Evolutionary conservation across 2,797 vertebrate genomes (phyloP).

Genomic region (Myotis planiceps): DNA sequence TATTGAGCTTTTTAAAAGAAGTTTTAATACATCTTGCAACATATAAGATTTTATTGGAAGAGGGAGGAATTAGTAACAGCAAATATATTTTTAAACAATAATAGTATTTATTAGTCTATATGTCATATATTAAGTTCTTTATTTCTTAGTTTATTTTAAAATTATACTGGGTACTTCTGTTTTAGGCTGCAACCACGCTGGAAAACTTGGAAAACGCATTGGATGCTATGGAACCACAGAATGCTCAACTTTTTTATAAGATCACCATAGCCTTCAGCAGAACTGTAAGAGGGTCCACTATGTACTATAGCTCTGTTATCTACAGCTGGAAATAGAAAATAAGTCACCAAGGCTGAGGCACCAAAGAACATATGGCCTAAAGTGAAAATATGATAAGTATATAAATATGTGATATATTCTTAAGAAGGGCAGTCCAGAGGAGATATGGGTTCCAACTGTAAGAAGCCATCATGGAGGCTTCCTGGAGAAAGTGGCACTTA

Average conservation of each 20-base stretch:
- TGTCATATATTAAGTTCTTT: background rate
- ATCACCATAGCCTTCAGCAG: constrained; percentile 96
- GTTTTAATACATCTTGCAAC: background rate
- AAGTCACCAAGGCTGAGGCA: background rate
- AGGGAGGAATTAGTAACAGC: constrained; percentile 1
- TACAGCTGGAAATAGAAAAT: background rate
- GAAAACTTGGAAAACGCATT: constrained; percentile 91
- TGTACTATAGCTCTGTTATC: background rate
- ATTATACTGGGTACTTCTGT: constrained; percentile 52
- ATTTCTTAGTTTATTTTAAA: constrained; percentile 5
- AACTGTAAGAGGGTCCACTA: constrained; percentile 88
- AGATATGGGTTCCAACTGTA: background rate
- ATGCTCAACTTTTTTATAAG: constrained; percentile 92
- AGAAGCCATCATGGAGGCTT: background rate
- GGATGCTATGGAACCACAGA: constrained; percentile 92
- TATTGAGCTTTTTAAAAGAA: background rate
- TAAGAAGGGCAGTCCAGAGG: background rate
- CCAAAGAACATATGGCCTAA: background rate
- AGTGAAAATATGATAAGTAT: background rate
- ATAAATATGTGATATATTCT: background rate
- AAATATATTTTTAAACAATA: background rate
- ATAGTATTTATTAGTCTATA: background rate
- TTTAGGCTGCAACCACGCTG: constrained; percentile 92
- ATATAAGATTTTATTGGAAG: background rate
- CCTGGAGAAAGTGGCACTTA: background rate